Percentiles rank a stretch among this genome's conserved stretches.
Conservation (phyloP, 2,888 invertebrate species). For the Drosophila anomalata region DNA sequence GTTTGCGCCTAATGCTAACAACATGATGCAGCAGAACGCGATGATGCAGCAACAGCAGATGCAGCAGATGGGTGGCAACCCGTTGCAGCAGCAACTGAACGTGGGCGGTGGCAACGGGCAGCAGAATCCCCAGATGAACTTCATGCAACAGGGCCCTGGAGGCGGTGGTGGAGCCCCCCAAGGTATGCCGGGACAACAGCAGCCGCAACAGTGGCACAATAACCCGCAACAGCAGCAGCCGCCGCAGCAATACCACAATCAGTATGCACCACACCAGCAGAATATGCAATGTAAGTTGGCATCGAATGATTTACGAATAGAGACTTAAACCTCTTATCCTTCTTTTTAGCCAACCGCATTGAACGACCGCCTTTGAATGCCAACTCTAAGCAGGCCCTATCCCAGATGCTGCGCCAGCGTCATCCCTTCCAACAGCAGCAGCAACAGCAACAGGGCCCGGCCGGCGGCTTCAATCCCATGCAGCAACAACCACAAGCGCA, state of each 20-base stretch:
- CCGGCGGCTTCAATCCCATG: slow-evolving; percentile 74
- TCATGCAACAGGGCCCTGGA: slow-evolving; percentile 79
- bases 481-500: slow-evolving; percentile 81
- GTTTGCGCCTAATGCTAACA: slow-evolving; percentile 80
- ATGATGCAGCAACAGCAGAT: slow-evolving; percentile 84
- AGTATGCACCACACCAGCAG: slow-evolving; percentile 81
- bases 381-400: slow-evolving; percentile 91
- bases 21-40: slow-evolving; percentile 84
- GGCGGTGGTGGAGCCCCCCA: slow-evolving; percentile 65
- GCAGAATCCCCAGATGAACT: slow-evolving; percentile 81
- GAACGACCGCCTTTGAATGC: slow-evolving; percentile 85
- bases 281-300: slow-evolving; percentile 79
- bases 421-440: slow-evolving; percentile 43
- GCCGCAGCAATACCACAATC: slow-evolving; percentile 78
- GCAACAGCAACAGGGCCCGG: slow-evolving; percentile 63
- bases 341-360: slow-evolving; percentile 82
- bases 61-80: slow-evolving; percentile 77
- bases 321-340: background rate
- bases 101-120: slow-evolving; percentile 76
- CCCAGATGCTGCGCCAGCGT: slow-evolving; percentile 92
- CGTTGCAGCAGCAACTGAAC: slow-evolving; percentile 81
- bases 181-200: slow-evolving; percentile 81
- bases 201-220: slow-evolving; percentile 84
- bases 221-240: slow-evolving; percentile 69
- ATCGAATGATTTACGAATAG: background rate